phyloP scores from a whole-genome alignment of 2,113 vertebrate species.

The Gracilinanus agilis region DNA sequence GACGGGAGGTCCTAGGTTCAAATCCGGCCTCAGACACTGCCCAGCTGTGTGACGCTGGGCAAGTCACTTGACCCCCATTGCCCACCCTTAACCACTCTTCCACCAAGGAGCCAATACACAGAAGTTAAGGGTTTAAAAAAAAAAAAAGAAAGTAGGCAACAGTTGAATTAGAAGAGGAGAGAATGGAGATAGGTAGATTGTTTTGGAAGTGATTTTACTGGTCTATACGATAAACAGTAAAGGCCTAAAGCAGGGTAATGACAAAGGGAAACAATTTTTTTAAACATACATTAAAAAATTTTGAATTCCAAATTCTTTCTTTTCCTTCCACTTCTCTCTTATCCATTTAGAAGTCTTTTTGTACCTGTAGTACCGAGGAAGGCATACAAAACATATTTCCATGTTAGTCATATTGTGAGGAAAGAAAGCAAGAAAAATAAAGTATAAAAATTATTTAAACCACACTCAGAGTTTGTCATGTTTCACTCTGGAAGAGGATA shows the following conservation, averaged over 20 bases:
- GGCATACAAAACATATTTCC: not conserved
- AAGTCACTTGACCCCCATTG: too few relatives aligned
- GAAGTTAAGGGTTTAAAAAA: too few relatives aligned
- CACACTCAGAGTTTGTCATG: not conserved
- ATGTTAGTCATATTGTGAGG: not conserved
- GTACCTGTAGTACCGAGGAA: not conserved
- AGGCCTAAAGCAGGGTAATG: not conserved
- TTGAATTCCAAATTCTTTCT: not conserved
- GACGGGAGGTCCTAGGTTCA: too few relatives aligned
- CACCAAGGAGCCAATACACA: too few relatives aligned
- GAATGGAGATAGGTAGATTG: not conserved
- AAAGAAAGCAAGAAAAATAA: not conserved
- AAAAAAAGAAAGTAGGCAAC: not conserved
- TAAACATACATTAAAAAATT: not conserved
- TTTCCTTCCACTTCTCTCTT: not conserved
- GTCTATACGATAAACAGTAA: not conserved
- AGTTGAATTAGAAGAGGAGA: not conserved
- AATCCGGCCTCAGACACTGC: too few relatives aligned
- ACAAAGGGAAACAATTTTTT: not conserved
- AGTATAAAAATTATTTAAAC: not conserved
- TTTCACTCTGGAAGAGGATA: not conserved
- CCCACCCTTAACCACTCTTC: too few relatives aligned
- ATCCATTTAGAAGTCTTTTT: not conserved
- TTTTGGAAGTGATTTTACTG: not conserved
- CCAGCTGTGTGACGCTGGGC: too few relatives aligned